Percentiles rank a stretch among this genome's conserved stretches.
Evolutionary conservation across 1,140 invertebrate species (phyloP).

Genomic region (Stratiolaelaps scimitus): DNA sequence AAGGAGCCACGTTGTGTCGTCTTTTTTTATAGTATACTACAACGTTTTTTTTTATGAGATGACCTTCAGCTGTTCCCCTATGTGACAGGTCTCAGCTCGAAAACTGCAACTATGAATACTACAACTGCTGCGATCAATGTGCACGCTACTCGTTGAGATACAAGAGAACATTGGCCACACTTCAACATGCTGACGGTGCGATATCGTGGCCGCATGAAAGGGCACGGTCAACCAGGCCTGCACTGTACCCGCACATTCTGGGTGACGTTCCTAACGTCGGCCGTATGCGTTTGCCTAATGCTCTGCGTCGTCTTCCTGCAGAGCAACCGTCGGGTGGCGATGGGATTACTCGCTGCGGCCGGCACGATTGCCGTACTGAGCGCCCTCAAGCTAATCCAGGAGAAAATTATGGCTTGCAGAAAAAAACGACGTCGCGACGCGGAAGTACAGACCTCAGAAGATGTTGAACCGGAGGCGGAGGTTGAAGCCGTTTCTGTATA

Average conservation of each 20-base stretch:
- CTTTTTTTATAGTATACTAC: too few species aligned
- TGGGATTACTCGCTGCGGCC: conserved; percentile 17
- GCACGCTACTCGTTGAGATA: too few species aligned
- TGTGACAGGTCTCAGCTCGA: too few species aligned
- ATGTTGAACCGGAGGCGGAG: too few species aligned
- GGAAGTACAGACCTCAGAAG: conserved; percentile 9
- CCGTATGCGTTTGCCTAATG: conserved; percentile 20
- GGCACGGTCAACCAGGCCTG: conserved; percentile 17
- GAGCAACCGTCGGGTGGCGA: conserved; percentile 13
- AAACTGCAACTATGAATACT: too few species aligned
- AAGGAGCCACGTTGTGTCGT: too few species aligned
- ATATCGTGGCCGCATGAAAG: conserved; percentile 28
- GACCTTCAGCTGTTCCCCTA: too few species aligned
- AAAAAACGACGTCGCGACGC: conserved; percentile 4
- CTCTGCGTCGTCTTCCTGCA: conserved; percentile 26
- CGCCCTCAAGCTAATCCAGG: conserved; percentile 15
- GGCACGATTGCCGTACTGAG: neutral
- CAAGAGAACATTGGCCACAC: neutral
- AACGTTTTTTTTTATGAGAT: too few species aligned
- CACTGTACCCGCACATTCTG: conserved; percentile 20
- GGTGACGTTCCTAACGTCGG: conserved; percentile 24
- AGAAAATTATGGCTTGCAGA: conserved; percentile 1
- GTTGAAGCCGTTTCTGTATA: neutral
- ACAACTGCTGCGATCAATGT: too few species aligned
- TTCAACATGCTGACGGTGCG: conserved; percentile 23